phyloP scores from a whole-genome alignment of 1,140 invertebrate species.

The Papilio dardanus region DNA sequence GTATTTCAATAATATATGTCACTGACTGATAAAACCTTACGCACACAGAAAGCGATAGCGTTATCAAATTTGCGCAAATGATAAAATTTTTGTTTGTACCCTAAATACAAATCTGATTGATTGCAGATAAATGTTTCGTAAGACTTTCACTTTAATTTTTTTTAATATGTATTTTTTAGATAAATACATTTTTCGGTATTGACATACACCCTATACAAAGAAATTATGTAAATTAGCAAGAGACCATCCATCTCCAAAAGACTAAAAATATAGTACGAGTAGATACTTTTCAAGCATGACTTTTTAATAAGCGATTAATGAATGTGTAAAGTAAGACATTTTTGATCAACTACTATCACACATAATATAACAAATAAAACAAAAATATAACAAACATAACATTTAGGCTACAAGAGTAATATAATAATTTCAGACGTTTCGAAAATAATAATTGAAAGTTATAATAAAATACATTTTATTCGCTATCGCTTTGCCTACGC shows the following conservation, averaged over 20 bases:
- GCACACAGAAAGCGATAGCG: constrained; percentile 5
- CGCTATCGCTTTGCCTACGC: not conserved
- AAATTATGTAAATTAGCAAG: too few species aligned
- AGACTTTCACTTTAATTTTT: not conserved
- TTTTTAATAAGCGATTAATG: too few species aligned
- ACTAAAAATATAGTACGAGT: too few species aligned
- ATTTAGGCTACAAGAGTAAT: not conserved
- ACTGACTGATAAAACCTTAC: constrained; percentile 23
- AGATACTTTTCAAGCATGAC: too few species aligned
- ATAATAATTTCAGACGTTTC: too few species aligned
- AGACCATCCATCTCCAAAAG: too few species aligned
- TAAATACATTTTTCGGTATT: not conserved
- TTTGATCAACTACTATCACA: too few species aligned
- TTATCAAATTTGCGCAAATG: constrained; percentile 21
- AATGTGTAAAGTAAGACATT: too few species aligned
- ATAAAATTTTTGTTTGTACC: constrained; percentile 20
- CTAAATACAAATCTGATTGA: constrained; percentile 17
- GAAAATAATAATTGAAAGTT: not conserved
- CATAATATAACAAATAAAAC: too few species aligned
- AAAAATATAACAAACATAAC: not conserved
- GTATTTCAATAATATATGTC: constrained; percentile 15
- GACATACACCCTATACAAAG: too few species aligned
- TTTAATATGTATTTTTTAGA: not conserved
- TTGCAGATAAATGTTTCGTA: not conserved
- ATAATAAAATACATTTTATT: not conserved